These are phyloP conservation scores for Drosophila planitibia DNA, from an alignment of 2,888 invertebrate genomes.

Conservation along the genomic window DNA sequence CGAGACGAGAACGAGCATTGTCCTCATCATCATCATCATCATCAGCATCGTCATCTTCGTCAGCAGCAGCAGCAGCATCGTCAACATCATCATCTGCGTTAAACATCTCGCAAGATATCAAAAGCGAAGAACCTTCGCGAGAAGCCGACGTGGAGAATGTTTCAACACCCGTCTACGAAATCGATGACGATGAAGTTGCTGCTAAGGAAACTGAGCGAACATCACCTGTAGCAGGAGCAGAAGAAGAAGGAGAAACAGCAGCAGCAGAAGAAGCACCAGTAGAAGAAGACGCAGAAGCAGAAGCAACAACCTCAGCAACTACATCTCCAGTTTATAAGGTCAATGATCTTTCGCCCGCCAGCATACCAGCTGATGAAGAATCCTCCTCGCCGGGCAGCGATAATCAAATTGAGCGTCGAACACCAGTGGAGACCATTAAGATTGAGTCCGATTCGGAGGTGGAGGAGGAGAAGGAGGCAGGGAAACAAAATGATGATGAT, in stretches of 20 bases:
- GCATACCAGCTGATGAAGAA: constrained; percentile 46
- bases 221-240: constrained; percentile 4
- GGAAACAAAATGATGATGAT: neutral
- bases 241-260: neutral
- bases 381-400: constrained; percentile 20
- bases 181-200: constrained; percentile 15
- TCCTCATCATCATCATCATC: neutral
- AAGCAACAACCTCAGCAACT: neutral
- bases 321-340: constrained; percentile 33
- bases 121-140: neutral
- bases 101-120: constrained; percentile 8
- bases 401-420: constrained; percentile 12
- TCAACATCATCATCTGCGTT: constrained; percentile 13
- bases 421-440: constrained; percentile 40
- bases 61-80: neutral
- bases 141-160: neutral
- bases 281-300: neutral
- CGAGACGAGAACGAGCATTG: neutral
- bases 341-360: constrained; percentile 42
- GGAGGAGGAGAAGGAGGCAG: constrained; percentile 18
- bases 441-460: constrained; percentile 49
- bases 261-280: neutral
- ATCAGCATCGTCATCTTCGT: neutral
- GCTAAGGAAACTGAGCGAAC: neutral
- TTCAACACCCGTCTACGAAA: constrained; percentile 16